phyloP scores from a whole-genome alignment of 2,888 invertebrate genomes.

The Parthenolecanium corni region DNA sequence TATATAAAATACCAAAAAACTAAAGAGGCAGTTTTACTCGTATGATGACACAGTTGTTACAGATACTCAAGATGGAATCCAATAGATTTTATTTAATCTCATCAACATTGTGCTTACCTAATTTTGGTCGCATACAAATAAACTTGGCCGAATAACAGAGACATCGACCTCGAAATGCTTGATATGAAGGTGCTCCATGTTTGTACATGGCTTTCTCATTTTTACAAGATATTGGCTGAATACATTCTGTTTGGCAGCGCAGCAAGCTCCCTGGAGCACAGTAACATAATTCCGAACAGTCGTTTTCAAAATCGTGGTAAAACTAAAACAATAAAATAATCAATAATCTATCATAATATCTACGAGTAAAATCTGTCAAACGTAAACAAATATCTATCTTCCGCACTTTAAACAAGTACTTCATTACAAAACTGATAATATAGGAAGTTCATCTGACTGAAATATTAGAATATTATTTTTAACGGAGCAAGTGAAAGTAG shows the following conservation, averaged over 20 bases:
- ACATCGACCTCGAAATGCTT: conserved; percentile 77
- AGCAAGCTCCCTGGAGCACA: conserved; percentile 66
- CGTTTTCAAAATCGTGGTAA: conserved; percentile 71
- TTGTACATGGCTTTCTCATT: conserved; percentile 80
- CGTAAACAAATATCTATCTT: too few species aligned
- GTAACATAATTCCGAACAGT: conserved; percentile 81
- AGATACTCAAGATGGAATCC: too few species aligned
- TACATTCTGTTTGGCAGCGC: conserved; percentile 78
- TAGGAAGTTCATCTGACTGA: too few species aligned
- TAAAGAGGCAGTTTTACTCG: too few species aligned
- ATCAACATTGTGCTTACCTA: conserved; percentile 43
- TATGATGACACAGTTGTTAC: too few species aligned
- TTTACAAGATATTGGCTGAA: conserved; percentile 73
- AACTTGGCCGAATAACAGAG: conserved; percentile 84
- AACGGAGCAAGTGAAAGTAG: too few species aligned
- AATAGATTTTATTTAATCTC: too few species aligned
- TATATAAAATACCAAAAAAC: too few species aligned
- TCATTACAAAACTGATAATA: too few species aligned
- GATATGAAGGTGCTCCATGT: conserved; percentile 80
- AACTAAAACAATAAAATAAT: conserved; percentile 46
- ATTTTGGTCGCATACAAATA: conserved; percentile 78
- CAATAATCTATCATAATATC: not conserved
- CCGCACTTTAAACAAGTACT: too few species aligned
- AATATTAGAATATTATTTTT: too few species aligned
- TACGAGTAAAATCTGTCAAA: too few species aligned